A percentile compares a stretch with the other conserved stretches of the same genome.
phyloP scores from a whole-genome alignment of 1,140 invertebrate species.

The Nomia melanderi region DNA sequence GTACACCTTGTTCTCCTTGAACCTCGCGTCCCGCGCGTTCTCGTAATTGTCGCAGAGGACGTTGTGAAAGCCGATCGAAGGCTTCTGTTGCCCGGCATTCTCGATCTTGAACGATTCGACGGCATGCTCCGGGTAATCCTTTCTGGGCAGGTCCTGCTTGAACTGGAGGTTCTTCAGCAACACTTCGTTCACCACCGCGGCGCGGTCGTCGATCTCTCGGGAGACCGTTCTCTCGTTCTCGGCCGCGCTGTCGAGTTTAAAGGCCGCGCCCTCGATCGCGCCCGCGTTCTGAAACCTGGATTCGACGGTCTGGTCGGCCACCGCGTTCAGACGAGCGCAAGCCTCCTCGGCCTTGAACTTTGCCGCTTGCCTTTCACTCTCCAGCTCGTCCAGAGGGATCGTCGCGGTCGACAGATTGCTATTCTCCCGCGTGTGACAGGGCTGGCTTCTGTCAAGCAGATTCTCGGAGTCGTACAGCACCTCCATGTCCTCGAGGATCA shows the following conservation, averaged over 20 bases:
- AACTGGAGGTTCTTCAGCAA: slow-evolving; percentile 72
- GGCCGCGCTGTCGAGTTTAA: not conserved
- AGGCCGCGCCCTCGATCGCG: not conserved
- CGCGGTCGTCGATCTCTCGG: slow-evolving; percentile 33
- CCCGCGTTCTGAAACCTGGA: not conserved
- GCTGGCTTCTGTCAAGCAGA: slow-evolving; percentile 12
- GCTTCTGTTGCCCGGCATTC: slow-evolving; percentile 32
- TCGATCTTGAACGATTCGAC: slow-evolving; percentile 41
- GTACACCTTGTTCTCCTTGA: slow-evolving; percentile 64
- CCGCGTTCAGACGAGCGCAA: not conserved
- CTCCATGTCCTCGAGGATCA: slow-evolving; percentile 38
- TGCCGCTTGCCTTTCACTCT: slow-evolving; percentile 32
- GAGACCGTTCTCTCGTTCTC: slow-evolving; percentile 22
- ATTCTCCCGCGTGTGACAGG: slow-evolving; percentile 50
- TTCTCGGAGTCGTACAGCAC: slow-evolving; percentile 11
- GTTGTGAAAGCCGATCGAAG: slow-evolving; percentile 65
- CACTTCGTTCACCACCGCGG: slow-evolving; percentile 68
- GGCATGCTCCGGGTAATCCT: not conserved
- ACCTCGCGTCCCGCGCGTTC: slow-evolving; percentile 42
- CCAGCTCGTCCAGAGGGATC: slow-evolving; percentile 54
- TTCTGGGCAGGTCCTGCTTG: slow-evolving; percentile 66
- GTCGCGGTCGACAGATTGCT: slow-evolving; percentile 58
- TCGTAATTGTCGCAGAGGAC: slow-evolving; percentile 71
- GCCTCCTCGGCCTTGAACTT: slow-evolving; percentile 36
- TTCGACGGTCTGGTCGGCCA: not conserved